Percentiles rank a stretch among this genome's conserved stretches.
phyloP scores from a whole-genome alignment of 1,140 invertebrate genomes.

The Drosophila nannoptera region DNA sequence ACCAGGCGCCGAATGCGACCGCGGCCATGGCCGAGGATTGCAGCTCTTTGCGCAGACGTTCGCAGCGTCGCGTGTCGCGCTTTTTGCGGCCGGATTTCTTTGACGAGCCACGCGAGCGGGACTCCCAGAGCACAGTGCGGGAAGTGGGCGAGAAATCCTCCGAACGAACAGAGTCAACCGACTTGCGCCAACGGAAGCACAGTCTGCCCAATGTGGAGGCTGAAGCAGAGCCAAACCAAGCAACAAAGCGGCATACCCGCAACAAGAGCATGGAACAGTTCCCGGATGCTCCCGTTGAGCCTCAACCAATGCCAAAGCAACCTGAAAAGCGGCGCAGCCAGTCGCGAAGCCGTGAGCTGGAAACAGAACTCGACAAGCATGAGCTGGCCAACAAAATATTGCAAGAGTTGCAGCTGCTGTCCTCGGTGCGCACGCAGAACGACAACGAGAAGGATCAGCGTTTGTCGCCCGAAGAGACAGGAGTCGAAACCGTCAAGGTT shows the following conservation, averaged over 20 bases:
- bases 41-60: conserved; percentile 77
- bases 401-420: conserved; percentile 71
- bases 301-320: conserved; percentile 1
- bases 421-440: conserved; percentile 51
- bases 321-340: conserved; percentile 46
- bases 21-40: conserved; percentile 46
- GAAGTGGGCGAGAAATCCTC: conserved; percentile 83
- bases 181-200: conserved; percentile 58
- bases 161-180: conserved; percentile 39
- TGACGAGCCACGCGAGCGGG: conserved; percentile 84
- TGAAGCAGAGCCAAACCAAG: conserved; percentile 25
- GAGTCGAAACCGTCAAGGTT: neutral
- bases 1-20: conserved; percentile 12
- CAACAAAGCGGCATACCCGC: conserved; percentile 52
- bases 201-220: conserved; percentile 61
- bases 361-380: conserved; percentile 59
- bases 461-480: conserved; percentile 1
- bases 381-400: conserved; percentile 73
- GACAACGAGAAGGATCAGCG: conserved; percentile 51
- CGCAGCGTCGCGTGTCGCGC: conserved; percentile 83
- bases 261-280: conserved; percentile 75
- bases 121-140: conserved; percentile 83
- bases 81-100: conserved; percentile 89
- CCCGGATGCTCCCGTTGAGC: conserved; percentile 23
- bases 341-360: conserved; percentile 57